Base-by-base conservation (phyloP, 2,888 invertebrate genomes). In the Spialia ferax region DNA sequence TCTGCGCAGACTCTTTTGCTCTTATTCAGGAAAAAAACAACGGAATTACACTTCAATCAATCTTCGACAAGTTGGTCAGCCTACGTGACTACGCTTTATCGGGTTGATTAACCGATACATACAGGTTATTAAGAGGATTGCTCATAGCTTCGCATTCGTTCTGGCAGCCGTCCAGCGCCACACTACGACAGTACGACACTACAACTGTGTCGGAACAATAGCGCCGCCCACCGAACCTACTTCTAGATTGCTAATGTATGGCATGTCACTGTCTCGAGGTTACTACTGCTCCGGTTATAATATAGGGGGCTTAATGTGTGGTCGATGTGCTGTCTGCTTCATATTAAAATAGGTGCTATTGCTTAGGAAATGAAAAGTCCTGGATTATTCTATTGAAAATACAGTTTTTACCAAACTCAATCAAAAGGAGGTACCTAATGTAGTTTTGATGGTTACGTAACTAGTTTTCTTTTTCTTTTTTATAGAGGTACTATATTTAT, bases 21-120 rank as follows among this genome's bases (percentile, higher is more conserved):
- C 35, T n/a, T n/a, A 38, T 18, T 45, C 7, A 45, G 45, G 7
- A 15, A 4, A 15, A 4, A 45, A 50, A 50, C 7, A 13, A 50
- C 6, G 8, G 20, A 23, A 23, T 50, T 23, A 11, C 10, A 48
- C 20, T 48, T 48, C 48, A 48, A 48, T 48, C 48, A 22, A 50
- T 50, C 23, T 50, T n/a, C n/a, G 13, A 48, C 15, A 15, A 23
- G 54, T 23, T 45, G 45, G 45, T 18, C 45, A 18, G n/a, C 45
- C 45, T 45, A 45, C 45, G 18, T 20, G 45, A n/a, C 45, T 18
- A 45, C 18, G 18, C 18, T 45, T 18, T 45, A 85, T 86, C 78
- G 88, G 86, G 90, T 91, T 91, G 89, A 92, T 92, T 89, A 91
- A 89, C 90, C 91, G 88, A 87, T 87, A 84, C 84, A 52, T 55